Percentiles rank a stretch among this genome's conserved stretches.
phyloP scores from a whole-genome alignment of 2,113 vertebrate genomes.

The Otocyon megalotis region DNA sequence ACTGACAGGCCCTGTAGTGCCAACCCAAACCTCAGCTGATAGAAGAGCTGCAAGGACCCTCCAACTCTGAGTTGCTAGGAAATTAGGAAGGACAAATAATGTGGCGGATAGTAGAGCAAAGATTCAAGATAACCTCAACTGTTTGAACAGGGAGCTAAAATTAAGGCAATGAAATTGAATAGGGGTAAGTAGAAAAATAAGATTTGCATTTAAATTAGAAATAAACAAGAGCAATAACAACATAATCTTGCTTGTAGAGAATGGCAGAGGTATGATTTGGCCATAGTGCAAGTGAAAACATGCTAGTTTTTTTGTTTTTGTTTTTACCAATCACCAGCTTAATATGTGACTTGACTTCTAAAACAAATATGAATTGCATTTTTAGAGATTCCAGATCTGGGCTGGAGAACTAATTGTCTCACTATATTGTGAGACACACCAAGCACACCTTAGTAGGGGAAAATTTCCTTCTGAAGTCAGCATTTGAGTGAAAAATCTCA shows the following conservation, averaged over 20 bases:
- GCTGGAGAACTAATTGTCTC: background rate
- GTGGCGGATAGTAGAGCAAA: background rate
- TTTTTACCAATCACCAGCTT: background rate
- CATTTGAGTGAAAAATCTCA: background rate
- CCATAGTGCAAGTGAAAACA: fast-evolving
- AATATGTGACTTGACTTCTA: background rate
- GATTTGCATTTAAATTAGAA: background rate
- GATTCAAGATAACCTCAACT: background rate
- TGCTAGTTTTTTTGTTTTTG: background rate
- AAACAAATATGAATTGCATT: background rate
- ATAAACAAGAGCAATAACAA: background rate
- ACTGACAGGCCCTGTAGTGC: fast-evolving
- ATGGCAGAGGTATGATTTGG: background rate
- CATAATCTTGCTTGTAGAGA: background rate
- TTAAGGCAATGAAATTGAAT: background rate
- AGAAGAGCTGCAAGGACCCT: background rate
- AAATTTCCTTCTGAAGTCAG: background rate
- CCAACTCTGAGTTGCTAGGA: background rate
- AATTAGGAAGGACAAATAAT: background rate
- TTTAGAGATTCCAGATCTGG: background rate
- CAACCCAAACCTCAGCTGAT: background rate
- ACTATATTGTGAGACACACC: too few species aligned
- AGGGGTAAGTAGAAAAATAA: background rate
- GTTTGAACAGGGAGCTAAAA: background rate
- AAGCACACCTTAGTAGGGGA: background rate